A percentile compares a stretch with the other conserved stretches of the same genome.
These are phyloP conservation scores for Isaurus tuberculatus DNA, from an alignment of 92 coral and sea anemone genomes.

Conservation along the genomic window DNA sequence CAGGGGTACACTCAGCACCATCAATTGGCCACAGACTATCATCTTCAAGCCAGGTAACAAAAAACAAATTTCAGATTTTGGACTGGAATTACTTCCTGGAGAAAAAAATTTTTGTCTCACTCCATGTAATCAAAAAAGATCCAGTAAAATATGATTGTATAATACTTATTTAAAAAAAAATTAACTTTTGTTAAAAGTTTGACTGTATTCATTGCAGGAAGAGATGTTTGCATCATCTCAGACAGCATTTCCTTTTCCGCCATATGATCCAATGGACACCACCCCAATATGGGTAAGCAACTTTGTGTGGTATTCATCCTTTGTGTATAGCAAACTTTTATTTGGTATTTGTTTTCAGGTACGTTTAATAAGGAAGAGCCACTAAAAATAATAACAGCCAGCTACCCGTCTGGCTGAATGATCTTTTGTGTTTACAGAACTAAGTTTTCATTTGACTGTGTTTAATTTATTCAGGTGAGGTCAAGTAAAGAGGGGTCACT, in stretches of 20 bases:
- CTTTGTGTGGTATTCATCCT: not conserved
- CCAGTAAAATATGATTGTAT: too few relatives aligned
- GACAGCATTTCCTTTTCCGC: conserved; percentile 95
- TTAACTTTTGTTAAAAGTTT: not conserved
- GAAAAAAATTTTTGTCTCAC: too few relatives aligned
- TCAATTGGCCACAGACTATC: conserved; percentile 38
- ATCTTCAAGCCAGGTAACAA: conserved; percentile 34
- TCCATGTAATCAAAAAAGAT: too few relatives aligned
- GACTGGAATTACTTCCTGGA: not conserved
- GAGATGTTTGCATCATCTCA: conserved; percentile 81
- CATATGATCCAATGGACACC: conserved; percentile 98
- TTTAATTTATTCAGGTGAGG: conserved; percentile 57
- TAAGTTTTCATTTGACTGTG: not conserved
- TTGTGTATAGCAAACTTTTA: not conserved
- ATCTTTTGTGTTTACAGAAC: not conserved
- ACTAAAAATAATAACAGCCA: too few relatives aligned
- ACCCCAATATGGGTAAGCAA: conserved; percentile 95
- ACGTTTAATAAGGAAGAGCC: too few relatives aligned
- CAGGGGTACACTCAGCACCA: conserved; percentile 21
- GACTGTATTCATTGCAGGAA: conserved; percentile 46
- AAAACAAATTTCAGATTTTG: not conserved
- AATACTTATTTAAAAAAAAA: too few relatives aligned
- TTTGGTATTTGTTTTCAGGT: too few relatives aligned
- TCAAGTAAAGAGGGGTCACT: conserved; percentile 89
- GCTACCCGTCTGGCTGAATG: not conserved